Evolutionary conservation across 2,888 invertebrate species (phyloP).

Genomic region (Leucozona laternaria): DNA sequence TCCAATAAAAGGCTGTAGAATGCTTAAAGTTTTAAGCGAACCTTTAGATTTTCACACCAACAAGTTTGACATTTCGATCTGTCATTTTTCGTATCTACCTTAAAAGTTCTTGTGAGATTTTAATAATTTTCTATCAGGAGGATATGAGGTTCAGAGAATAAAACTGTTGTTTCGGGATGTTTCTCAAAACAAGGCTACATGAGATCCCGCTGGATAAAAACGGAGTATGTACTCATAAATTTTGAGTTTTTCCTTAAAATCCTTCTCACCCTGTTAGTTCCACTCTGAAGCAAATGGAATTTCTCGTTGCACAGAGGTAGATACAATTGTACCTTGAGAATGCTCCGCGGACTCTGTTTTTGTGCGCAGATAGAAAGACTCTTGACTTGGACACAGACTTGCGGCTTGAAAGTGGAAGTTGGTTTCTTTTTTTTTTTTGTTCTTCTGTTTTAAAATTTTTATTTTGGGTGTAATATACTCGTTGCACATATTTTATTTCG

Average conservation of each 20-base stretch:
- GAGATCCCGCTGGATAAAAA: too few relatives aligned
- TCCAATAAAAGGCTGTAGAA: too few relatives aligned
- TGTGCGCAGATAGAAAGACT: neutral
- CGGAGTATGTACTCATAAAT: neutral
- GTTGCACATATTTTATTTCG: slow-evolving; percentile 72
- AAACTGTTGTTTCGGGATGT: too few relatives aligned
- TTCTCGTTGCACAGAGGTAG: slow-evolving; percentile 42
- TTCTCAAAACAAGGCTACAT: too few relatives aligned
- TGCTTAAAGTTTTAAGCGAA: too few relatives aligned
- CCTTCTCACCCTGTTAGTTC: neutral
- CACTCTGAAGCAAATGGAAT: slow-evolving; percentile 55
- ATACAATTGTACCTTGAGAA: slow-evolving; percentile 62
- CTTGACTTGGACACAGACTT: slow-evolving; percentile 20
- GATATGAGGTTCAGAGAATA: too few relatives aligned
- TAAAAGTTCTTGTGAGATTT: too few relatives aligned
- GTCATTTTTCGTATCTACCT: too few relatives aligned
- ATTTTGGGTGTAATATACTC: slow-evolving; percentile 71
- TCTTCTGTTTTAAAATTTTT: slow-evolving; percentile 24
- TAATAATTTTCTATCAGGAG: too few relatives aligned
- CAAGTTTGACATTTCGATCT: too few relatives aligned
- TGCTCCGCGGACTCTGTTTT: slow-evolving; percentile 4
- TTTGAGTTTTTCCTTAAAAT: neutral
- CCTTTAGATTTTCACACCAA: too few relatives aligned
- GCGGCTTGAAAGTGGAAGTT: slow-evolving; percentile 26
- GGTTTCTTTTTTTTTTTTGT: neutral